A percentile compares a stretch with the other conserved stretches of the same genome.
phyloP scores from a whole-genome alignment of 2,888 invertebrate species.

The Apamea epomidion region DNA sequence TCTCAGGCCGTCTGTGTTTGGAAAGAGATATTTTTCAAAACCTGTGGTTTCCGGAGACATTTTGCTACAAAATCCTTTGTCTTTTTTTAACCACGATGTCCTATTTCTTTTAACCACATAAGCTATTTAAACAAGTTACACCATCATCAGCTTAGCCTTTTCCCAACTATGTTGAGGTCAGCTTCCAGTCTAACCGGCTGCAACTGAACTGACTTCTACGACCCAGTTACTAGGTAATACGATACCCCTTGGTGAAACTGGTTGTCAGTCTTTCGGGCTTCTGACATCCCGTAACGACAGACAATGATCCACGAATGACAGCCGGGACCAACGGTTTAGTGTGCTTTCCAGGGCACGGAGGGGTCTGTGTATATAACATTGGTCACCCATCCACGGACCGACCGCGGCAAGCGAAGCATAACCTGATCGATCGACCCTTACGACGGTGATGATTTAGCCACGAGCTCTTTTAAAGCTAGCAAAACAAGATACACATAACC shows the following conservation, averaged over 20 bases:
- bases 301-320: not conserved
- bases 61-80: not conserved
- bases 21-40: not conserved
- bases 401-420: not conserved
- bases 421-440: not conserved
- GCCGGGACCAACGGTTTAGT: not conserved
- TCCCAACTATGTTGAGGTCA: not conserved
- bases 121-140: not conserved
- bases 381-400: not conserved
- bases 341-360: not conserved
- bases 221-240: not conserved
- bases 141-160: not conserved
- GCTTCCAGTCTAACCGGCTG: not conserved
- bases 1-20: not conserved
- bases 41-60: not conserved
- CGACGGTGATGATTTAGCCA: not conserved
- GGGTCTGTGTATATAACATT: not conserved
- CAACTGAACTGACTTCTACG: not conserved
- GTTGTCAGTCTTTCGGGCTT: not conserved
- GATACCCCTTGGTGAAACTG: not conserved
- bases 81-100: not conserved
- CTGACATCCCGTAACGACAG: not conserved
- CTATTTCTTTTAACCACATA: not conserved
- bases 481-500: slow-evolving; percentile 9
- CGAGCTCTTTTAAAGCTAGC: not conserved